phyloP scores from a whole-genome alignment of 2,797 vertebrate species.

The Bradypus variegatus region DNA sequence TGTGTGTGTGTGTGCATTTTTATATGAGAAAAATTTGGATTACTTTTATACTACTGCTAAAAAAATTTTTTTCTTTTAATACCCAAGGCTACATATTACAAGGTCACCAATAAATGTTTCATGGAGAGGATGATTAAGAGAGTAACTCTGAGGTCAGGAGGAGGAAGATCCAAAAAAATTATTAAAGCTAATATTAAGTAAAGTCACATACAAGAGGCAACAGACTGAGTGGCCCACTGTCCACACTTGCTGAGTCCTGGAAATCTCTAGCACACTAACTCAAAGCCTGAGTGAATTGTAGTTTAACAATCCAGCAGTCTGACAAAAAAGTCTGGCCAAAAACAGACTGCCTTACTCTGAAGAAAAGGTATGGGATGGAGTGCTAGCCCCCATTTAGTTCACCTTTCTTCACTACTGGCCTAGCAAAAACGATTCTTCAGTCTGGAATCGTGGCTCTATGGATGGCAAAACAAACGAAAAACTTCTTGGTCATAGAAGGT shows the following conservation, averaged over 20 bases:
- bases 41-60: neutral
- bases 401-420: neutral
- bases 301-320: neutral
- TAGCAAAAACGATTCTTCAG: neutral
- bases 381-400: neutral
- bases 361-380: neutral
- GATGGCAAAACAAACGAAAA: conserved; percentile 30
- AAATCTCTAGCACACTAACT: conserved; percentile 24
- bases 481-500: neutral
- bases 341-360: neutral
- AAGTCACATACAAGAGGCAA: neutral
- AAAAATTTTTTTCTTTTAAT: neutral
- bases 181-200: neutral
- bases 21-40: neutral
- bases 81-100: neutral
- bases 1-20: neutral
- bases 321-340: neutral
- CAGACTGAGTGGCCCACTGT: neutral
- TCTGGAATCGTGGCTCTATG: neutral
- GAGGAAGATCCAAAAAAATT: neutral
- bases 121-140: conserved; percentile 11
- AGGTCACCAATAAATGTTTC: neutral
- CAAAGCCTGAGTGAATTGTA: neutral
- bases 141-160: neutral
- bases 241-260: neutral